Evolutionary conservation across 2,797 vertebrate species (phyloP).

Genomic region (Acanthiza pusilla): DNA sequence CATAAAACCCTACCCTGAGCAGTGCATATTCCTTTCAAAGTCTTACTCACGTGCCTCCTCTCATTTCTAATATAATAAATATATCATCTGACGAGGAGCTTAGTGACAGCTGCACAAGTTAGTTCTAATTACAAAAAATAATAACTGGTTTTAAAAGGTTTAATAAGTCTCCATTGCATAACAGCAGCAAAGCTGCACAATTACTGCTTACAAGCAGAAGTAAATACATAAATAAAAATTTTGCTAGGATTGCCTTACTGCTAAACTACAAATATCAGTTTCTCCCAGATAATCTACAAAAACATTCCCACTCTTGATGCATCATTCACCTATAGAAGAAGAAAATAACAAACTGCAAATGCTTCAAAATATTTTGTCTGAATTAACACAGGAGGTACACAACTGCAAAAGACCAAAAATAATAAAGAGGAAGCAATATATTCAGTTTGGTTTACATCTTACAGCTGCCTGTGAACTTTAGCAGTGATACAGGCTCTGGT

Average conservation of each 20-base stretch:
- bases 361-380: not conserved
- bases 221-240: not conserved
- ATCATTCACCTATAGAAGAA: not conserved
- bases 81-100: constrained; percentile 73
- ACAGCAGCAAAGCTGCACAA: constrained; percentile 1
- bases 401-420: not conserved
- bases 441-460: not conserved
- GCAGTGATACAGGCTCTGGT: not conserved
- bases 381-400: not conserved
- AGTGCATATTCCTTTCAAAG: constrained; percentile 70
- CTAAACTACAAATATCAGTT: not conserved
- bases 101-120: constrained; percentile 76
- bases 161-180: constrained; percentile 46
- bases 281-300: not conserved
- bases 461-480: not conserved
- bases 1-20: constrained; percentile 64
- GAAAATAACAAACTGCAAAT: not conserved
- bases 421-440: not conserved
- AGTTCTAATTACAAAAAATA: constrained; percentile 49
- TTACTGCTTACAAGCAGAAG: not conserved
- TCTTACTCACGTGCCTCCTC: constrained; percentile 59
- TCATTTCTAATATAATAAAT: constrained; percentile 69
- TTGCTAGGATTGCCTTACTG: not conserved
- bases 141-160: constrained; percentile 56
- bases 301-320: not conserved